A percentile compares a stretch with the other conserved stretches of the same genome.
Conservation (phyloP, 1,140 invertebrate genomes). For the Chrysomallon squamiferum region DNA sequence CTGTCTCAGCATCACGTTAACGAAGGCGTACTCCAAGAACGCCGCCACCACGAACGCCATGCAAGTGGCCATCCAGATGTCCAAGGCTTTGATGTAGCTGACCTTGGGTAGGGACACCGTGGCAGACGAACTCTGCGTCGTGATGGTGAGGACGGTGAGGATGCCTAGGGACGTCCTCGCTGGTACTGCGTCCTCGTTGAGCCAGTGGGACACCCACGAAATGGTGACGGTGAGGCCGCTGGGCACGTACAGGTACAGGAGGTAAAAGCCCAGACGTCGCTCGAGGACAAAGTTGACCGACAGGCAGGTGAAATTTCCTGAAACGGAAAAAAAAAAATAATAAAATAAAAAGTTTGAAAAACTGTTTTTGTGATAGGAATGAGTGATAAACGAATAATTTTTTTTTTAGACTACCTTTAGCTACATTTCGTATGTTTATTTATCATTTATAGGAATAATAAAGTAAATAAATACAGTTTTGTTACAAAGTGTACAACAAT, state of each 20-base stretch:
- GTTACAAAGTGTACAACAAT: too few relatives aligned
- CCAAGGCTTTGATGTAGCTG: slow-evolving; percentile 33
- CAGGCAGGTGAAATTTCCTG: slow-evolving; percentile 63
- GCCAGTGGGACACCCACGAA: slow-evolving; percentile 83
- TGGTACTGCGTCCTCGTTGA: slow-evolving; percentile 69
- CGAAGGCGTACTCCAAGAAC: slow-evolving; percentile 35
- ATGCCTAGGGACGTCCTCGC: slow-evolving; percentile 68
- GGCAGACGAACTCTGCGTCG: slow-evolving; percentile 35
- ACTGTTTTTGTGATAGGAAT: too few relatives aligned
- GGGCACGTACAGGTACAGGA: slow-evolving; percentile 91
- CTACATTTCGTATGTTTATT: too few relatives aligned
- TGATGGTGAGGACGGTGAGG: slow-evolving; percentile 62
- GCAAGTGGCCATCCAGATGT: slow-evolving; percentile 40
- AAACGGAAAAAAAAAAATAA: slow-evolving; percentile 29
- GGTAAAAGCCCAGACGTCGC: slow-evolving; percentile 88
- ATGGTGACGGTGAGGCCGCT: slow-evolving; percentile 92
- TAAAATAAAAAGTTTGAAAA: background rate
- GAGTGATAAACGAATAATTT: too few relatives aligned
- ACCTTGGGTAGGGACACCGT: slow-evolving; percentile 53
- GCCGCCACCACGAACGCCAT: slow-evolving; percentile 34
- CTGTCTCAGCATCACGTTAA: slow-evolving; percentile 27
- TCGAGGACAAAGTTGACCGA: slow-evolving; percentile 85
- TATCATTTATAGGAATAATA: too few relatives aligned
- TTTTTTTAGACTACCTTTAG: too few relatives aligned
- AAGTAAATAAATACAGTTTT: too few relatives aligned